These are phyloP conservation scores for Megastigmus dorsalis DNA, from an alignment of 2,888 invertebrate species.

Conservation along the genomic window DNA sequence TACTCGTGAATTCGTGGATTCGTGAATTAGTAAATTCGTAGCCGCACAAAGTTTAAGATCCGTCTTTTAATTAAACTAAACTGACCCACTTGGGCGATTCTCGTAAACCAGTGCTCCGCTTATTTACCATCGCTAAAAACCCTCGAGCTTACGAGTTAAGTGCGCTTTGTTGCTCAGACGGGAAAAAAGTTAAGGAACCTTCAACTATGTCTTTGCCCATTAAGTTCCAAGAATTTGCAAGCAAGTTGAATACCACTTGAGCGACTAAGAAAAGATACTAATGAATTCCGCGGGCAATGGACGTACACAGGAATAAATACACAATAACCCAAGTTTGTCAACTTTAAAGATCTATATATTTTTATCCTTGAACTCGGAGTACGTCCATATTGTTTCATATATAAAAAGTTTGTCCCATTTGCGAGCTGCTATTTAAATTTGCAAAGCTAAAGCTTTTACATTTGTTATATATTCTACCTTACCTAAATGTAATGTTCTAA, in stretches of 20 bases:
- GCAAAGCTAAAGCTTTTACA: neutral
- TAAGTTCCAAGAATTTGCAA: conserved; percentile 16
- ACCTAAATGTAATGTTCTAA: no score
- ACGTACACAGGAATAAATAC: neutral
- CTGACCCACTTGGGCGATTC: conserved; percentile 34
- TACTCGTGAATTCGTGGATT: no score
- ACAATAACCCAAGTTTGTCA: neutral
- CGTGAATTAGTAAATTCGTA: no score
- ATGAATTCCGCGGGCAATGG: conserved; percentile 23
- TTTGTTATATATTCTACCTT: no score
- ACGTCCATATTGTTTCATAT: neutral
- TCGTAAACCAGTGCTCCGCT: conserved; percentile 14
- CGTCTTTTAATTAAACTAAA: conserved; percentile 37
- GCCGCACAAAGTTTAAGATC: conserved; percentile 37
- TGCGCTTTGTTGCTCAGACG: conserved; percentile 6
- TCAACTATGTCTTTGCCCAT: neutral
- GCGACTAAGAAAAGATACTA: neutral
- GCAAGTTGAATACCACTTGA: neutral
- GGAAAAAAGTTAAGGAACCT: conserved; percentile 17
- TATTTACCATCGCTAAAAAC: conserved; percentile 32
- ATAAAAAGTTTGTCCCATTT: neutral
- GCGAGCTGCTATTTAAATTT: neutral
- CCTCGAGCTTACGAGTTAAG: conserved; percentile 7
- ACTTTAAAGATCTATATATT: neutral
- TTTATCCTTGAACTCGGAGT: conserved; percentile 11